Base-by-base conservation (phyloP, 2,113 vertebrate genomes). In the Pogonocichla stellata region DNA sequence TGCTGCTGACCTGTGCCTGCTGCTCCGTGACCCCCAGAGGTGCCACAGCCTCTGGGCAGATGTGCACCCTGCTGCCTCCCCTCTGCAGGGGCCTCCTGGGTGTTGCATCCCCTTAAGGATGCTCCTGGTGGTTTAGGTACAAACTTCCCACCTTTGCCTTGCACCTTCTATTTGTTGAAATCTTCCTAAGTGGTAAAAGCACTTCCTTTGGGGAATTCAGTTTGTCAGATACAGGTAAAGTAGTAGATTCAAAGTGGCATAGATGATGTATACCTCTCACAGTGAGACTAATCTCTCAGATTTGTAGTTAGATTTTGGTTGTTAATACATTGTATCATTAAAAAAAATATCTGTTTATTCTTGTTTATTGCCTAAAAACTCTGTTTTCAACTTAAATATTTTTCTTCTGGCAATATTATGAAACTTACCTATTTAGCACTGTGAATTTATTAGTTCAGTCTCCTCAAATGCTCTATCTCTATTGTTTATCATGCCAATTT, bases 301-400 rank as follows among this genome's bases (percentile, higher is more conserved):
- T 58, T 64, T 14, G 4, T 31, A 45, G 24, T 25, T 48, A 67
- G 54, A 51, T 56, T 80, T 48, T 80, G 33, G 18, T 62, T 86
- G 19, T 34, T 90, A 48, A 56, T 61, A 25, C 0, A 0, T 50
- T 47, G 6, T 38, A 29, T 15, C 1, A 1, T 25, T 13, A 33
- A 42, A 65, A 48, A 34, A 25, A 28, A 34, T 38, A 10, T 4
- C 33, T 65, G 3, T 1, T 53, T 79, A 14, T 72, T 51, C 33
- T 54, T 73, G 4, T 34, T 77, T 66, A 54, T 31, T 90, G 29
- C 6, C 19, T 74, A 33, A 6, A 82, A 79, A 11, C 3, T n/a
- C 16, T 40, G 8, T 5, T 88, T 88, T 54, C 5, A 65, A n/a
- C 43, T 29, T 38, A 48, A 31, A 11, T 19, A 0, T 36, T 26